These are phyloP conservation scores for Enteromius thamalakanensis DNA, from an alignment of 2,797 vertebrate species.

Conservation along the genomic window DNA sequence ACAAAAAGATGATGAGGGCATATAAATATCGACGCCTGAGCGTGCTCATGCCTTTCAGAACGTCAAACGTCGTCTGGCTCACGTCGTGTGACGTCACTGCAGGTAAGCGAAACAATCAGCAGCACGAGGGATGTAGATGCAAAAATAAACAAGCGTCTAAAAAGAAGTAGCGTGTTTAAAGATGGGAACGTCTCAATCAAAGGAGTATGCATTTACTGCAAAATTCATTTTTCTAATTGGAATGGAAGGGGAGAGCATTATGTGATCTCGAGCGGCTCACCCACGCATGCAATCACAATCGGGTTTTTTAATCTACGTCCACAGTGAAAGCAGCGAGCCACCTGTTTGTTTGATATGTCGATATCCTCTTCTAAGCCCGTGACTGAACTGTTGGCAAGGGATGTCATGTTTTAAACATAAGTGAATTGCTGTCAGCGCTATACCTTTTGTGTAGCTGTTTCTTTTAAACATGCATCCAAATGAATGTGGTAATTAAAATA, in stretches of 20 bases:
- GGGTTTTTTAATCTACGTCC: conserved; percentile 39
- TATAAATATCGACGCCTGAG: not conserved
- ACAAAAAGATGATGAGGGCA: not conserved
- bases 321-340: conserved; percentile 30
- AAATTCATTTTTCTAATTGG: conserved; percentile 62
- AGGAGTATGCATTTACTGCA: not conserved
- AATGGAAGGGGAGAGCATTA: conserved; percentile 52
- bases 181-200: conserved; percentile 28
- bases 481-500: not conserved
- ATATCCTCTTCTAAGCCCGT: not conserved
- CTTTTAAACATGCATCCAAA: not conserved
- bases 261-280: conserved; percentile 45
- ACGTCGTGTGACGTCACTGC: not conserved
- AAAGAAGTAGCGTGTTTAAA: conserved; percentile 40
- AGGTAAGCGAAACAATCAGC: conserved; percentile 1
- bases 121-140: not conserved
- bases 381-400: conserved; percentile 8
- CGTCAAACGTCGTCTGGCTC: not conserved
- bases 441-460: not conserved
- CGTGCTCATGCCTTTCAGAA: not conserved
- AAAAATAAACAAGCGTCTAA: not conserved
- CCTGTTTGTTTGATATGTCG: conserved; percentile 41
- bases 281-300: conserved; percentile 51
- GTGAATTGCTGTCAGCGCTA: not conserved
- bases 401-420: not conserved